These are phyloP conservation scores for Cynoglossus semilaevis DNA, from an alignment of 2,113 vertebrate genomes.

Conservation along the genomic window DNA sequence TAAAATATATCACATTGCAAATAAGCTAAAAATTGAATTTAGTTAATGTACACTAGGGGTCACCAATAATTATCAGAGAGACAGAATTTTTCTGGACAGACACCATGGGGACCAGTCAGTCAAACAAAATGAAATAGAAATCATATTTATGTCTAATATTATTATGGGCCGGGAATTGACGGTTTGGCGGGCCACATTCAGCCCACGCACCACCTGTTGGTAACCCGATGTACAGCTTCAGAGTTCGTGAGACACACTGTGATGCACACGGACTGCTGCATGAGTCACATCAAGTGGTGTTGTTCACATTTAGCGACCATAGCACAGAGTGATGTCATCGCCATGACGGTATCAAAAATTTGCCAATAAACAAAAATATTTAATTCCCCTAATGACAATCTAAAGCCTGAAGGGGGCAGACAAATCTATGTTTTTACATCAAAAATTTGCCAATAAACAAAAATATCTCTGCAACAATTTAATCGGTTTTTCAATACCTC, in stretches of 20 bases:
- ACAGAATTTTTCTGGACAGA: too few relatives aligned
- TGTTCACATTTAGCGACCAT: slow-evolving; percentile 31
- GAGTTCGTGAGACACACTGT: slow-evolving; percentile 33
- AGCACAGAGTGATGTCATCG: slow-evolving; percentile 14
- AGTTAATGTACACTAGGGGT: too few relatives aligned
- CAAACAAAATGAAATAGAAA: too few relatives aligned
- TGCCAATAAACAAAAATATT: slow-evolving; percentile 21
- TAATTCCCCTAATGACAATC: slow-evolving; percentile 37
- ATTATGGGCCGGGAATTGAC: too few relatives aligned
- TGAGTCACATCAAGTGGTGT: slow-evolving; percentile 25
- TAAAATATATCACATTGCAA: slow-evolving; percentile 72
- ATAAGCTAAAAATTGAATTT: slow-evolving; percentile 44
- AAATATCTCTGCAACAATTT: neutral
- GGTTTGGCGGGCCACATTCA: too few relatives aligned
- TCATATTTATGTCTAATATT: too few relatives aligned
- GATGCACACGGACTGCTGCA: slow-evolving; percentile 27
- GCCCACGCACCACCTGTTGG: too few relatives aligned
- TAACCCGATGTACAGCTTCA: too few relatives aligned
- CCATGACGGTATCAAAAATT: too few relatives aligned
- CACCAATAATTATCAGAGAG: too few relatives aligned
- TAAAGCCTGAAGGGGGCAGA: slow-evolving; percentile 74
- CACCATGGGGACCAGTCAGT: too few relatives aligned
- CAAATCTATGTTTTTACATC: slow-evolving; percentile 11
- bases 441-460: neutral
- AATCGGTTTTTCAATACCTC: neutral